phyloP scores from a whole-genome alignment of 2,797 vertebrate species.

The Myotis pilosus region DNA sequence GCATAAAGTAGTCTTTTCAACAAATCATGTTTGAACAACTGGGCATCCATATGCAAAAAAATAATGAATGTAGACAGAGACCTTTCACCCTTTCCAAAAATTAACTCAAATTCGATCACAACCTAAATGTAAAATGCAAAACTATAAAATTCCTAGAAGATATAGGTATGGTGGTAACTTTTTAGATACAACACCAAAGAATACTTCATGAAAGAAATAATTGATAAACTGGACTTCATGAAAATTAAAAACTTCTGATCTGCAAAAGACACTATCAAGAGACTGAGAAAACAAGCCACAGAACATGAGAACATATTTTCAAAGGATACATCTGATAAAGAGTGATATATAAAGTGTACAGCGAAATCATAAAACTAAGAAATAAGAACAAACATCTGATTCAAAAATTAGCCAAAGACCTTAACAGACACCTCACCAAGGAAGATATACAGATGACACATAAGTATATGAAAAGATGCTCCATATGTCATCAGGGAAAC shows the following conservation, averaged over 20 bases:
- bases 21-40: background rate
- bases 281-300: background rate
- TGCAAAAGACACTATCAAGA: background rate
- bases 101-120: background rate
- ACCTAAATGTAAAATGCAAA: constrained; percentile 1
- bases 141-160: background rate
- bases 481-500: background rate
- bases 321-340: background rate
- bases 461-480: background rate
- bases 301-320: background rate
- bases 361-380: background rate
- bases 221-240: background rate
- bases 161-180: background rate
- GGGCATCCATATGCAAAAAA: background rate
- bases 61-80: background rate
- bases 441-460: background rate
- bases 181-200: background rate
- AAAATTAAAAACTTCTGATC: background rate
- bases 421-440: background rate
- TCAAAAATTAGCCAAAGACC: background rate
- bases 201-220: background rate
- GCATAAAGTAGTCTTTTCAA: background rate
- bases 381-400: background rate
- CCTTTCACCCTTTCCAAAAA: background rate
- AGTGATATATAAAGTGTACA: background rate